These are phyloP conservation scores for Pyrocephalus nanus DNA, from an alignment of 2,797 vertebrate genomes.

Conservation along the genomic window DNA sequence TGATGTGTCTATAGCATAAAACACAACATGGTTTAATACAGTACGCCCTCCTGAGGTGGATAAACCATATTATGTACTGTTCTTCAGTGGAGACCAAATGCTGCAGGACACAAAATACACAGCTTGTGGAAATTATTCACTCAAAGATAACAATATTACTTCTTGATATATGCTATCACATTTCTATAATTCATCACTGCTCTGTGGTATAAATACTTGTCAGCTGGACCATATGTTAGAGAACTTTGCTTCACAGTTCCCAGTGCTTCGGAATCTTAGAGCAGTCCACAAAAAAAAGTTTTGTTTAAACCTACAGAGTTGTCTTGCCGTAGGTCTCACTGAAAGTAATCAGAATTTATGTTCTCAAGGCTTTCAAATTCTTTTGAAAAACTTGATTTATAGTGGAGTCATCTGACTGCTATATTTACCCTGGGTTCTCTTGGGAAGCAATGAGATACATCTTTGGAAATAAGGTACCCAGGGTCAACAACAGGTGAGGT, in stretches of 20 bases:
- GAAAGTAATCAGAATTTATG: neutral
- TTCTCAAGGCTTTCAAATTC: neutral
- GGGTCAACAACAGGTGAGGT: neutral
- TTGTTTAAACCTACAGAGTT: neutral
- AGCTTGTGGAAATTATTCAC: neutral
- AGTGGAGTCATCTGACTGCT: neutral
- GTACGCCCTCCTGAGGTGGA: neutral
- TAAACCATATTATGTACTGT: neutral
- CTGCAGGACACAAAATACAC: neutral
- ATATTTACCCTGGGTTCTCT: neutral
- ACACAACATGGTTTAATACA: neutral
- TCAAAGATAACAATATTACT: neutral
- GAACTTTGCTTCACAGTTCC: neutral
- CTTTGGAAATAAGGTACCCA: neutral
- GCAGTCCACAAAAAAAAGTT: neutral
- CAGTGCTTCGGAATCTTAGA: neutral
- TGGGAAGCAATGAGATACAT: neutral
- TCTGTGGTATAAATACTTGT: neutral
- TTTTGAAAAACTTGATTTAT: neutral
- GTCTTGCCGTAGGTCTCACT: neutral
- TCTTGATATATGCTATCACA: neutral
- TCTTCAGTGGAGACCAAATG: neutral
- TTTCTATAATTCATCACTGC: neutral
- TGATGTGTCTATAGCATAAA: neutral
- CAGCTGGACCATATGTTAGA: neutral